A percentile compares a stretch with the other conserved stretches of the same genome.
phyloP scores from a whole-genome alignment of 2,113 vertebrate genomes.

The Barnardius zonarius region DNA sequence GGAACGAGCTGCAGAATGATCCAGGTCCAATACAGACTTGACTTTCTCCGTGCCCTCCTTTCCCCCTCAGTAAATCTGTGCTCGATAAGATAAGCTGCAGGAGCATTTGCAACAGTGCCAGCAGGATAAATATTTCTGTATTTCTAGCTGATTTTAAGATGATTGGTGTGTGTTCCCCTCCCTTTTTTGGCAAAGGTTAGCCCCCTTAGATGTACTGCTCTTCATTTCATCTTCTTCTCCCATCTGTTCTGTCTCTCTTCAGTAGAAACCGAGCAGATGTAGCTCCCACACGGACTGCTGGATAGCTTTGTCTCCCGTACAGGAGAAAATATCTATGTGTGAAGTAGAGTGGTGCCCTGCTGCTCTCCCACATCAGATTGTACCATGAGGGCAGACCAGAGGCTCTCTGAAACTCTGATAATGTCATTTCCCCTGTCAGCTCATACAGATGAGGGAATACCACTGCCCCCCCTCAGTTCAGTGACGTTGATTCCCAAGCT shows the following conservation, averaged over 20 bases:
- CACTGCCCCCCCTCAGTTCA: not conserved
- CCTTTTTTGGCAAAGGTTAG: constrained; percentile 41
- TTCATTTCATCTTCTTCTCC: constrained; percentile 31
- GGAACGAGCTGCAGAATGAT: not conserved
- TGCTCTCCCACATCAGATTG: not conserved
- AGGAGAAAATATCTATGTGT: not conserved
- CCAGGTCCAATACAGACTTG: not conserved
- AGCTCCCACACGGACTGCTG: constrained; percentile 16
- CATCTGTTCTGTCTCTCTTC: constrained; percentile 51
- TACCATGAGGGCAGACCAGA: not conserved
- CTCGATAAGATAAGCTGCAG: not conserved
- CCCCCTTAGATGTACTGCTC: constrained; percentile 4
- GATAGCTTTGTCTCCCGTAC: not conserved
- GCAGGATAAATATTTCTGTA: constrained; percentile 54
- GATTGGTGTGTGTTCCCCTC: constrained; percentile 11
- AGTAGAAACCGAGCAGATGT: not conserved
- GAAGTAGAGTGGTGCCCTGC: not conserved
- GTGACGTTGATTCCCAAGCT: not conserved
- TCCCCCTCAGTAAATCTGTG: not conserved
- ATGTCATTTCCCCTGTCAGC: not conserved
- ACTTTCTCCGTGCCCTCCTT: not conserved
- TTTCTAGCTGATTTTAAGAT: constrained; percentile 15
- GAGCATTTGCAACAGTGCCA: not conserved
- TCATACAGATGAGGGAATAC: not conserved
- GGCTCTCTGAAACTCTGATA: not conserved